A percentile compares a stretch with the other conserved stretches of the same genome.
Conservation (phyloP, 2,113 vertebrate genomes). For the Petromus typicus region DNA sequence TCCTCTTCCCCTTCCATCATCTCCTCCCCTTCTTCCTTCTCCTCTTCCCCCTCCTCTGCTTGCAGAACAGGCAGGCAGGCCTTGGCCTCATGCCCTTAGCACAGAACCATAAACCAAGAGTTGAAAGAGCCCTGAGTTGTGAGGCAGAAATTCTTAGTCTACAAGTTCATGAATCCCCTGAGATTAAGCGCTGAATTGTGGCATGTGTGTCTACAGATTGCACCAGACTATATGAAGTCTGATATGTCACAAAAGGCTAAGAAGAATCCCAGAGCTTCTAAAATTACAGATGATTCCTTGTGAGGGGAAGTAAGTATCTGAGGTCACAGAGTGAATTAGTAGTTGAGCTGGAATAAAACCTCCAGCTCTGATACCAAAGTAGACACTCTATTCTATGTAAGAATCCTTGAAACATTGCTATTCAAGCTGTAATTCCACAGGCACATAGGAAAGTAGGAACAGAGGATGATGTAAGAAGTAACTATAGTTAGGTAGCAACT, state of each 20-base stretch:
- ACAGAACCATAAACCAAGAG: constrained; percentile 35
- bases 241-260: constrained; percentile 29
- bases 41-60: constrained; percentile 62
- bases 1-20: no score
- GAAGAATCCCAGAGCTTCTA: constrained; percentile 14
- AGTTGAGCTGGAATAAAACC: not conserved
- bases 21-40: no score
- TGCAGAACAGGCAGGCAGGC: constrained; percentile 10
- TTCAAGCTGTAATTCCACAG: not conserved
- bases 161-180: not conserved
- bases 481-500: not conserved
- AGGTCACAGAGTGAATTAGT: constrained; percentile 26
- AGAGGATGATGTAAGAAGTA: not conserved
- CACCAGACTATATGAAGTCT: constrained; percentile 30
- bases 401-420: not conserved
- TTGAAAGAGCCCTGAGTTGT: constrained; percentile 34
- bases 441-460: not conserved
- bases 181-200: constrained; percentile 51
- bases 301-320: not conserved
- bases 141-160: constrained; percentile 47
- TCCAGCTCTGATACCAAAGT: not conserved
- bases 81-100: constrained; percentile 48
- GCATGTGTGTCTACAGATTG: not conserved
- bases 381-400: not conserved
- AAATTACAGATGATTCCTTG: not conserved